Conservation (phyloP, 2,888 invertebrate species). For the Strigamia transsilvanica region DNA sequence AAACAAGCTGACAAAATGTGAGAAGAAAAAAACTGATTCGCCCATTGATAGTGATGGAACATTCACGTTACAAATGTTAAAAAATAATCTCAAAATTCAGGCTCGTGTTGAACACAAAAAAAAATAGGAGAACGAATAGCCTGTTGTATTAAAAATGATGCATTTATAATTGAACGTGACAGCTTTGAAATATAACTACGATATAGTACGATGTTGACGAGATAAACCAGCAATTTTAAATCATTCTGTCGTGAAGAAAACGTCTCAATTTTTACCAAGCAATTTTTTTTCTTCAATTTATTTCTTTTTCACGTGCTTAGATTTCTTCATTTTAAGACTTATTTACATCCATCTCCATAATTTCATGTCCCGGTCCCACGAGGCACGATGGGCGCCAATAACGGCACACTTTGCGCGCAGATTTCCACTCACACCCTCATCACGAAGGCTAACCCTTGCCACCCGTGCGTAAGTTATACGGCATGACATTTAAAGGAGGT, state of each 20-base stretch:
- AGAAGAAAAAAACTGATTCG: conserved; percentile 7
- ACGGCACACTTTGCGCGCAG: conserved; percentile 22
- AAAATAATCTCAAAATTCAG: background rate
- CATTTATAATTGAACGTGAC: conserved; percentile 43
- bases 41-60: background rate
- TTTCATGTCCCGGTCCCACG: conserved; percentile 16
- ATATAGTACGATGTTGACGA: conserved; percentile 46
- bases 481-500: conserved; percentile 38
- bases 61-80: background rate
- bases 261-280: conserved; percentile 19
- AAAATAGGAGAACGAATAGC: background rate
- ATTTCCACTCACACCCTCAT: conserved; percentile 27
- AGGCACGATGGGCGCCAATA: conserved; percentile 26
- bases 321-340: conserved; percentile 9
- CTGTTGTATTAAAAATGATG: conserved; percentile 45
- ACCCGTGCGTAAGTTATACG: conserved; percentile 46
- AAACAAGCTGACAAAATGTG: conserved; percentile 35
- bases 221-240: conserved; percentile 43
- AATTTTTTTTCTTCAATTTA: conserved; percentile 7
- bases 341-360: conserved; percentile 41
- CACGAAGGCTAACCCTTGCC: conserved; percentile 31
- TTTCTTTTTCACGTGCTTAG: background rate
- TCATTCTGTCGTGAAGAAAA: conserved; percentile 45
- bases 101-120: background rate
- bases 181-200: conserved; percentile 41